Percentiles rank a stretch among this genome's conserved stretches.
Conservation (phyloP, 2,797 vertebrate genomes). For the Micrastur ruficollis region DNA sequence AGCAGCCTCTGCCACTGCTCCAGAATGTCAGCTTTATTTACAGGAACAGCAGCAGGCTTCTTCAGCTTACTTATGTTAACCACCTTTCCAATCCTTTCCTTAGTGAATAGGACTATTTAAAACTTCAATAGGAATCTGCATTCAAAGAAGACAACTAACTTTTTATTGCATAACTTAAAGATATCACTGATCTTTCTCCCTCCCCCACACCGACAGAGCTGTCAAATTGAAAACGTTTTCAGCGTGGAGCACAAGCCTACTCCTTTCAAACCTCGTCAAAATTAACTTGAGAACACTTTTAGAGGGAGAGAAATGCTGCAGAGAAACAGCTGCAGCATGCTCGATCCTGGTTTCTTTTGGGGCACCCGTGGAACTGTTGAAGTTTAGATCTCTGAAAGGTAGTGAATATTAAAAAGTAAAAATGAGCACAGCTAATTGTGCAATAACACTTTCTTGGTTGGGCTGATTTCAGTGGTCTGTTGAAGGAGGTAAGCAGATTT, state of each 20-base stretch:
- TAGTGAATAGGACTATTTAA: slow-evolving; percentile 44
- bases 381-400: not conserved
- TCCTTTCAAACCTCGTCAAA: slow-evolving; percentile 61
- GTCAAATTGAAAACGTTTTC: slow-evolving; percentile 64
- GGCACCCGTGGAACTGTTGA: not conserved
- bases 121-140: slow-evolving; percentile 54
- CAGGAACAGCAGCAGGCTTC: not conserved
- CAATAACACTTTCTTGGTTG: not conserved
- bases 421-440: not conserved
- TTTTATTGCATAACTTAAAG: slow-evolving; percentile 69
- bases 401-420: not conserved
- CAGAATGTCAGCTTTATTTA: slow-evolving; percentile 40
- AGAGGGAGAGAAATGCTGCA: slow-evolving; percentile 30
- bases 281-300: slow-evolving; percentile 58
- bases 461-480: not conserved
- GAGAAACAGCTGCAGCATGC: slow-evolving; percentile 33
- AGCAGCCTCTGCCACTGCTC: not conserved
- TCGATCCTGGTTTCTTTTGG: not conserved
- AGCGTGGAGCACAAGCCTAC: slow-evolving; percentile 41
- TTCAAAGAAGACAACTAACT: slow-evolving; percentile 64
- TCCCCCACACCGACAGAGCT: slow-evolving; percentile 62
- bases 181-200: slow-evolving; percentile 63
- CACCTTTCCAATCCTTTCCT: not conserved
- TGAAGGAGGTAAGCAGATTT: not conserved
- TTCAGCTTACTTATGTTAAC: not conserved